Percentiles rank a stretch among this genome's conserved stretches.
Evolutionary conservation across 2,113 vertebrate genomes (phyloP).

Genomic region (Gymnobelideus leadbeateri): DNA sequence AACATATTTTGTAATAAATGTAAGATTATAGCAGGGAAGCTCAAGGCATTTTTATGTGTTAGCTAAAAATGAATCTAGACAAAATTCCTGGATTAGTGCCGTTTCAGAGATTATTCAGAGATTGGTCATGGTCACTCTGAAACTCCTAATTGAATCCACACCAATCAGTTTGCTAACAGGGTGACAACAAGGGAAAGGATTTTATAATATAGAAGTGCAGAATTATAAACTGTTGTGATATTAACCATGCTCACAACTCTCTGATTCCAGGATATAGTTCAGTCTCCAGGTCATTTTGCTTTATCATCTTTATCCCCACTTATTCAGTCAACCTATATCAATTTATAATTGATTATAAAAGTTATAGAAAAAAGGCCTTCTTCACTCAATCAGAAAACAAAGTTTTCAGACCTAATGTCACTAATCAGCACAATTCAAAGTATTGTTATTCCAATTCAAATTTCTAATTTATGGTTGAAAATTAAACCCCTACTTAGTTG

Average conservation of each 20-base stretch:
- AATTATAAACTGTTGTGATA: neutral
- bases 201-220: neutral
- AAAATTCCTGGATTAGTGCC: neutral
- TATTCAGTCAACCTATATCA: neutral
- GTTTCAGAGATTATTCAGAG: neutral
- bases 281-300: constrained; percentile 1
- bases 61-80: neutral
- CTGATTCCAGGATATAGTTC: neutral
- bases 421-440: neutral
- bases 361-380: neutral
- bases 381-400: neutral
- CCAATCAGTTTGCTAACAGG: neutral
- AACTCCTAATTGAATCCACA: neutral
- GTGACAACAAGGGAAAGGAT: neutral
- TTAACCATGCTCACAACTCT: neutral
- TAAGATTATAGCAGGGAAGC: neutral
- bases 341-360: neutral
- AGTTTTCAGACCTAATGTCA: neutral
- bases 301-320: neutral
- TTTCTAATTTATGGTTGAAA: neutral
- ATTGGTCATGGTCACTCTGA: neutral
- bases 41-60: neutral
- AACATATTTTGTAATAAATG: neutral
- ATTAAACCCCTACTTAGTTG: constrained; percentile 39
- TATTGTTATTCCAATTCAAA: neutral